These are phyloP conservation scores for Troides helena DNA, from an alignment of 2,888 invertebrate species.

Conservation along the genomic window DNA sequence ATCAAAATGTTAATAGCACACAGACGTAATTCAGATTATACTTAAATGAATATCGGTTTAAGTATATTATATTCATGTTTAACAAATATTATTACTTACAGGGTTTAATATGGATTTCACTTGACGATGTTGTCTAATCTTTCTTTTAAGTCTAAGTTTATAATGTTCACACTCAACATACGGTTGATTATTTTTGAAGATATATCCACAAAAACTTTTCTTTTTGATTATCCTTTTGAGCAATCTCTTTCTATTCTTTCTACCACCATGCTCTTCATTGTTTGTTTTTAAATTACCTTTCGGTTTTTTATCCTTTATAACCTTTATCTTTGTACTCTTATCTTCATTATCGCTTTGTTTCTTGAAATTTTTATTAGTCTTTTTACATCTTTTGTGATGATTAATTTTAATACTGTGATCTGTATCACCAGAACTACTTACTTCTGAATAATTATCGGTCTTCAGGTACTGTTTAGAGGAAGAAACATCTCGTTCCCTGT, in stretches of 20 bases:
- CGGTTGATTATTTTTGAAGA: slow-evolving; percentile 20
- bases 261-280: slow-evolving; percentile 6
- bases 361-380: slow-evolving; percentile 3
- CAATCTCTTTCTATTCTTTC: slow-evolving; percentile 11
- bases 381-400: slow-evolving; percentile 8
- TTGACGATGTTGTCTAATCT: slow-evolving; percentile 34
- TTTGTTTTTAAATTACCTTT: slow-evolving; percentile 1
- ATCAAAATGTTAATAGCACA: background rate
- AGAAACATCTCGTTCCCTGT: slow-evolving; percentile 2
- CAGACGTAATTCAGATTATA: background rate
- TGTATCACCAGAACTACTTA: slow-evolving; percentile 28
- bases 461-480: slow-evolving; percentile 2
- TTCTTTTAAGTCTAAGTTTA: slow-evolving; percentile 36
- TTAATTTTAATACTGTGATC: slow-evolving; percentile 20
- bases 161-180: slow-evolving; percentile 14
- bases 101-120: slow-evolving; percentile 48
- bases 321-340: background rate
- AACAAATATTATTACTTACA: slow-evolving; percentile 41
- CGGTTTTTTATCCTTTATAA: slow-evolving; percentile 8
- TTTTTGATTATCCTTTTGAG: slow-evolving; percentile 15
- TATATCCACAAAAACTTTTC: slow-evolving; percentile 16
- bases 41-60: background rate
- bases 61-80: background rate
- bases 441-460: slow-evolving; percentile 9
- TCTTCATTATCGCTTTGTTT: slow-evolving; percentile 1